Conservation (phyloP, 2,113 vertebrate genomes). For the Irena cyanogastra region DNA sequence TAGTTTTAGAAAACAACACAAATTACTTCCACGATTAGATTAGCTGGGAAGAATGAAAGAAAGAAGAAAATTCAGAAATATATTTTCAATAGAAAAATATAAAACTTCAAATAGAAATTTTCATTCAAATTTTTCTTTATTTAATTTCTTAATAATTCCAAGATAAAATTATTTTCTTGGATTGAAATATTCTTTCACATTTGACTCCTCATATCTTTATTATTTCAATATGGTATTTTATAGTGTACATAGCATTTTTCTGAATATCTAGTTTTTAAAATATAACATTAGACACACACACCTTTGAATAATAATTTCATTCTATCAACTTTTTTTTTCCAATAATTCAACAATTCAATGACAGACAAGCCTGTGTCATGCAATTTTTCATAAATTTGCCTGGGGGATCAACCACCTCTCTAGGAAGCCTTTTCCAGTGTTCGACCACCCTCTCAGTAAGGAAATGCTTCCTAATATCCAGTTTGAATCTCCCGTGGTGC, state of each 20-base stretch:
- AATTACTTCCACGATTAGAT: background rate
- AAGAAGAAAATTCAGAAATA: background rate
- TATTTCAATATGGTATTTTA: background rate
- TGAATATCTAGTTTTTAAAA: background rate
- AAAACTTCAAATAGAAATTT: background rate
- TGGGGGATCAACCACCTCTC: background rate
- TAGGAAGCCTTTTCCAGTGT: background rate
- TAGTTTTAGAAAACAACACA: background rate
- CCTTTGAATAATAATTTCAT: background rate
- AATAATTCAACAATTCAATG: background rate
- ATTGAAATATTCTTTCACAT: background rate
- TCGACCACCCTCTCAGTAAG: rapidly evolving
- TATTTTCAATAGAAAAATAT: no score
- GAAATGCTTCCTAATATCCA: background rate
- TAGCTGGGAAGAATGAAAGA: background rate
- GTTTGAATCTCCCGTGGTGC: background rate
- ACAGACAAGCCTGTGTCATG: background rate
- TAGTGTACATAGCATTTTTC: background rate
- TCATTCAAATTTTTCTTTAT: background rate
- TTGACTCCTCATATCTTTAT: background rate
- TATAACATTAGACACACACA: background rate
- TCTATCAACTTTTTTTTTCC: background rate
- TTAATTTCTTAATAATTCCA: background rate
- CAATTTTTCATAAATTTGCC: background rate
- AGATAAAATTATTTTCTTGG: background rate